Evolutionary conservation across 1,140 invertebrate species (phyloP).

Genomic region (Schlechtendalia chinensis): DNA sequence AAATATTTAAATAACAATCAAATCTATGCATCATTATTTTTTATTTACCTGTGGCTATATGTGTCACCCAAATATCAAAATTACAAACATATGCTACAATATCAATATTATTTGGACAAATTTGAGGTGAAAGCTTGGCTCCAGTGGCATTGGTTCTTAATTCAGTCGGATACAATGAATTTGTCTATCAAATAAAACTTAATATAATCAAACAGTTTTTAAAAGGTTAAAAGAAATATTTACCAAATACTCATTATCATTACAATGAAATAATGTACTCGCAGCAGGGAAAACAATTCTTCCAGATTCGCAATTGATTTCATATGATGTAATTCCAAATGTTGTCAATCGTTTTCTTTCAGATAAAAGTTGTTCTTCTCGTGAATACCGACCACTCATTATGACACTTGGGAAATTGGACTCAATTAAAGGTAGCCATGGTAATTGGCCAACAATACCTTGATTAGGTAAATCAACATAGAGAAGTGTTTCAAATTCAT

Average conservation of each 20-base stretch:
- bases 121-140: slow-evolving; percentile 81
- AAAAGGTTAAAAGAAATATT: slow-evolving; percentile 46
- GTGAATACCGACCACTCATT: slow-evolving; percentile 63
- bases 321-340: slow-evolving; percentile 92
- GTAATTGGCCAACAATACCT: slow-evolving; percentile 57
- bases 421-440: slow-evolving; percentile 72
- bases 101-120: slow-evolving; percentile 84
- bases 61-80: slow-evolving; percentile 86
- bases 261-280: slow-evolving; percentile 77
- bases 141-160: slow-evolving; percentile 65
- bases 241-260: slow-evolving; percentile 71
- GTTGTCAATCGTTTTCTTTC: slow-evolving; percentile 86
- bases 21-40: not conserved
- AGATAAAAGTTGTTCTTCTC: slow-evolving; percentile 86
- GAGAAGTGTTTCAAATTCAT: slow-evolving; percentile 82
- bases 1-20: not conserved
- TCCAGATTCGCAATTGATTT: slow-evolving; percentile 75
- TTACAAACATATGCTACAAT: slow-evolving; percentile 87
- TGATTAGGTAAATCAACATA: slow-evolving; percentile 75
- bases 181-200: slow-evolving; percentile 59
- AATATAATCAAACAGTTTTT: not conserved
- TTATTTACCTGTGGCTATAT: slow-evolving; percentile 67
- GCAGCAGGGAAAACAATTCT: slow-evolving; percentile 87
- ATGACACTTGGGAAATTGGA: slow-evolving; percentile 68
- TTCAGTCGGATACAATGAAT: slow-evolving; percentile 70